These are phyloP conservation scores for Epinotia nisella DNA, from an alignment of 2,888 invertebrate species.

Conservation along the genomic window DNA sequence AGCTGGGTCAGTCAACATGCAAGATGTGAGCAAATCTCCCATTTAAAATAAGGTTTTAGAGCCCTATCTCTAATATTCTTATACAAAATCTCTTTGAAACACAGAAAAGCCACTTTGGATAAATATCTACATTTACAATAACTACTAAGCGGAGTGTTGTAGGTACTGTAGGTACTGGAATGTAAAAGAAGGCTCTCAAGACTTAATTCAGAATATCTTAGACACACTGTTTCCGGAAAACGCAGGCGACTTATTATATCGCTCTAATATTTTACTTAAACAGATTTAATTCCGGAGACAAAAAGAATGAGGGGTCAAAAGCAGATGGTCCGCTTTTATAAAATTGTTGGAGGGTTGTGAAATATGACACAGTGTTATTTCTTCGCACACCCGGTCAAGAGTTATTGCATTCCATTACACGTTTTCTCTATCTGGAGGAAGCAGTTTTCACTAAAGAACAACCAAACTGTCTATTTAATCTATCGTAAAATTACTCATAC, in stretches of 20 bases:
- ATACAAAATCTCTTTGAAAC: constrained; percentile 10
- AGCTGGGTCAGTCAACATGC: constrained; percentile 53
- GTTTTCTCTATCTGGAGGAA: constrained; percentile 84
- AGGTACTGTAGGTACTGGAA: neutral
- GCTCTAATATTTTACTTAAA: constrained; percentile 76
- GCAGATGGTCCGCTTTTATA: constrained; percentile 85
- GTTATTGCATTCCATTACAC: constrained; percentile 85
- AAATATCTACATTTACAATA: neutral
- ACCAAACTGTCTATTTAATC: constrained; percentile 82
- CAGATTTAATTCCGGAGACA: constrained; percentile 82
- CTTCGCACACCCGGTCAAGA: constrained; percentile 85
- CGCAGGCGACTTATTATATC: constrained; percentile 25
- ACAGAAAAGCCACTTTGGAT: constrained; percentile 34
- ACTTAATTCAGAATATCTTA: neutral
- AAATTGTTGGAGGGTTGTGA: constrained; percentile 85
- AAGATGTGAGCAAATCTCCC: constrained; percentile 51
- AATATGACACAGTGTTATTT: constrained; percentile 85
- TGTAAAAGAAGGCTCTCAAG: neutral
- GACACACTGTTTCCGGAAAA: neutral
- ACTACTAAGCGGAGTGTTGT: neutral
- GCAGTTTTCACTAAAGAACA: constrained; percentile 82
- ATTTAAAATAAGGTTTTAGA: constrained; percentile 50
- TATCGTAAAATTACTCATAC: constrained; percentile 55
- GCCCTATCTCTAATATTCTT: constrained; percentile 21
- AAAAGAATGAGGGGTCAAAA: constrained; percentile 85